Evolutionary conservation across 2,888 invertebrate genomes (phyloP).

Genomic region (Drosophila yooni): DNA sequence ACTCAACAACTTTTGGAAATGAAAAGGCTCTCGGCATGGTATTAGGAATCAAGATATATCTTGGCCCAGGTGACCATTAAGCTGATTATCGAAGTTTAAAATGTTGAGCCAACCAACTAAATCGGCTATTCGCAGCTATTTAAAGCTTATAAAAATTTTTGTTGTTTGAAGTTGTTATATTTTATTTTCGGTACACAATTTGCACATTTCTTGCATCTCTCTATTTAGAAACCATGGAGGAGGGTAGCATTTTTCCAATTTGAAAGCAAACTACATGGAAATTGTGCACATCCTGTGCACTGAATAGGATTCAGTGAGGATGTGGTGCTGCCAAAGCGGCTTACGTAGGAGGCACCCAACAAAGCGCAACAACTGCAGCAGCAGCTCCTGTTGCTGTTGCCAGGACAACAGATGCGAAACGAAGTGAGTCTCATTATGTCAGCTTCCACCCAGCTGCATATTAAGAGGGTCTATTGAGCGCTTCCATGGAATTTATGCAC

Average conservation of each 20-base stretch:
- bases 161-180: constrained; percentile 2
- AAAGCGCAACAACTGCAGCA: constrained; percentile 8
- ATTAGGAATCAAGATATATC: not conserved
- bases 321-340: constrained; percentile 50
- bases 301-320: constrained; percentile 18
- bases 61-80: constrained; percentile 1
- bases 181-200: constrained; percentile 11
- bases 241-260: constrained; percentile 48
- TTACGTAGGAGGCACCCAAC: constrained; percentile 37
- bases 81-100: constrained; percentile 18
- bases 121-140: not conserved
- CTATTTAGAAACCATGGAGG: constrained; percentile 50
- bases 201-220: constrained; percentile 24
- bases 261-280: constrained; percentile 53
- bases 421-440: constrained; percentile 10
- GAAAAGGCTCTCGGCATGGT: not conserved
- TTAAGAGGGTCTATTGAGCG: constrained; percentile 27
- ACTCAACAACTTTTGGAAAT: not conserved
- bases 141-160: not conserved
- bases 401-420: constrained; percentile 12
- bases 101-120: constrained; percentile 5
- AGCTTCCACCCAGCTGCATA: constrained; percentile 10
- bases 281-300: constrained; percentile 55
- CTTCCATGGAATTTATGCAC: constrained; percentile 42
- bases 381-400: constrained; percentile 38